These are phyloP conservation scores for Gobiocypris rarus DNA, from an alignment of 2,113 vertebrate genomes.

Conservation along the genomic window DNA sequence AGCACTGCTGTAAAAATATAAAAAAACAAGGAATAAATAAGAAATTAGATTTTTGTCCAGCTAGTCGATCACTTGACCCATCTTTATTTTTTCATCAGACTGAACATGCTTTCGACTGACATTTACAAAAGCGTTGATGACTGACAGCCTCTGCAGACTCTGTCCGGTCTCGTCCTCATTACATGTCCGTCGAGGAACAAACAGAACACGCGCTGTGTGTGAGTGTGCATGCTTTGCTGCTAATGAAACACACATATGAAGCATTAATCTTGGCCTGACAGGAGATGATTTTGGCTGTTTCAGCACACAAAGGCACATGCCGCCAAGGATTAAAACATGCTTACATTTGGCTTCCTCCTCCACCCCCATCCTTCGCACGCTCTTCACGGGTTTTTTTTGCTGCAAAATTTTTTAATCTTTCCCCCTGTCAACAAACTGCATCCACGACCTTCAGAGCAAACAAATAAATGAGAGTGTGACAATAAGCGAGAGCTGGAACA, in stretches of 20 bases:
- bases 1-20: neutral
- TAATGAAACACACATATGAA: constrained; percentile 43
- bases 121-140: neutral
- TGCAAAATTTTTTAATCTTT: constrained; percentile 30
- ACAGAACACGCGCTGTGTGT: neutral
- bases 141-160: neutral
- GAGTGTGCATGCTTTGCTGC: neutral
- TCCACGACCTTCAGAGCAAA: constrained; percentile 36
- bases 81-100: neutral
- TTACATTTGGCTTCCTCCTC: neutral
- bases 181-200: neutral
- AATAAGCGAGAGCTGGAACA: constrained; percentile 11
- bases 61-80: neutral
- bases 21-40: neutral
- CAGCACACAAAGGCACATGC: constrained; percentile 42
- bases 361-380: neutral
- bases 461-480: constrained; percentile 20
- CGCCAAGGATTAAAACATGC: constrained; percentile 30
- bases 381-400: neutral
- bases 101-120: neutral
- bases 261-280: constrained; percentile 48
- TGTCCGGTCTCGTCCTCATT: neutral
- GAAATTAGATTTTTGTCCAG: neutral
- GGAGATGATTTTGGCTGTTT: constrained; percentile 37
- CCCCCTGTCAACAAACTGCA: constrained; percentile 17